Evolutionary conservation across 2,113 vertebrate species (phyloP).

Genomic region (Corvus moneduloides): DNA sequence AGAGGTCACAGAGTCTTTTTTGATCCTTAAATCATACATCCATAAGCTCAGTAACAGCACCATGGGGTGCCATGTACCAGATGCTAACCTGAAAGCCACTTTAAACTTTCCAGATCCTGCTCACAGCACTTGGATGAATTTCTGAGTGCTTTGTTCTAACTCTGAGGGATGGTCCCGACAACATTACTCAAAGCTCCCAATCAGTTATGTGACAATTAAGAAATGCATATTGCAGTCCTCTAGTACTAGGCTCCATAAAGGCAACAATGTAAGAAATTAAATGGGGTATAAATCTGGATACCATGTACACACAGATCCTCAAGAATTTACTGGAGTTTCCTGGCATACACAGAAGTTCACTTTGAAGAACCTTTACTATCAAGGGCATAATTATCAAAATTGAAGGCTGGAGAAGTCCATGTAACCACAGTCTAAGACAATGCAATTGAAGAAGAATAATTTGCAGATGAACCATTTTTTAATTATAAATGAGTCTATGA

Average conservation of each 20-base stretch:
- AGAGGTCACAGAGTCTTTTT: neutral
- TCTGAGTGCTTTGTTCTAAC: neutral
- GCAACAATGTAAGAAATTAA: neutral
- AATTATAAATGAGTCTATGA: constrained; percentile 33
- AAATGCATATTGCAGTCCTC: neutral
- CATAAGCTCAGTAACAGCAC: neutral
- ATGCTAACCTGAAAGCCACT: constrained; percentile 16
- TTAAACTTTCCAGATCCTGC: constrained; percentile 9
- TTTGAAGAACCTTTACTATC: neutral
- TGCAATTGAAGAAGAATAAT: neutral
- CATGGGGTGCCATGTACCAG: constrained; percentile 1
- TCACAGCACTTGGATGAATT: neutral
- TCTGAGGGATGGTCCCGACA: neutral
- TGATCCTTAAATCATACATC: constrained; percentile 14
- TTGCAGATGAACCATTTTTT: neutral
- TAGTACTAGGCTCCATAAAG: neutral
- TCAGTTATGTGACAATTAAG: neutral
- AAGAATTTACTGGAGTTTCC: neutral
- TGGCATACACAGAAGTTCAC: neutral
- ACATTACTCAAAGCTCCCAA: neutral
- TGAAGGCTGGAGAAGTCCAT: neutral
- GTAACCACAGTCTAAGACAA: neutral
- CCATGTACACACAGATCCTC: neutral
- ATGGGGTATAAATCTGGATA: neutral
- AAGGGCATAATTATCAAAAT: neutral